A percentile compares a stretch with the other conserved stretches of the same genome.
Evolutionary conservation across 2,113 vertebrate species (phyloP).

Genomic region (Martes martes): DNA sequence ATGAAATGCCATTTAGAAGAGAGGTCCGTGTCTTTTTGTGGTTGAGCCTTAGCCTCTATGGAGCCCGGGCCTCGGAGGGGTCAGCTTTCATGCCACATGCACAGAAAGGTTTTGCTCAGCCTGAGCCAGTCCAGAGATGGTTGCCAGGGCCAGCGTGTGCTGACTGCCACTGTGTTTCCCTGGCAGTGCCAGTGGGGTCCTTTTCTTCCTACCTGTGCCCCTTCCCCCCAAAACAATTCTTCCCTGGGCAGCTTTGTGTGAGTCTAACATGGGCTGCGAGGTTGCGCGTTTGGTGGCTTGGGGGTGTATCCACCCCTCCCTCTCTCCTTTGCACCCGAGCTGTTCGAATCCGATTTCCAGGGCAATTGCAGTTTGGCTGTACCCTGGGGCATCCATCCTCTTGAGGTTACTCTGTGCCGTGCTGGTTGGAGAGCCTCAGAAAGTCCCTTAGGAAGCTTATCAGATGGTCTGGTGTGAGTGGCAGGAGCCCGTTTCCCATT

Average conservation of each 20-base stretch:
- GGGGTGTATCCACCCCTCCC: background rate
- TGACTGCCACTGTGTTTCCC: background rate
- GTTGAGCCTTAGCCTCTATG: background rate
- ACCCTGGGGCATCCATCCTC: background rate
- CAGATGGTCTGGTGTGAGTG: slow-evolving; percentile 7
- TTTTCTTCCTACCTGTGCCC: background rate
- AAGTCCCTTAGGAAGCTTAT: slow-evolving; percentile 8
- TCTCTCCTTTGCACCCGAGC: background rate
- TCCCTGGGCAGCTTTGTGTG: background rate
- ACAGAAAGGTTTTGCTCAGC: background rate
- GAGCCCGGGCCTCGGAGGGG: background rate
- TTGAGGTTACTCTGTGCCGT: background rate
- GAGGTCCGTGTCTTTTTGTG: slow-evolving; percentile 6
- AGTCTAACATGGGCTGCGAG: background rate
- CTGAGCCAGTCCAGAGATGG: background rate
- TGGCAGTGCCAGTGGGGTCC: background rate
- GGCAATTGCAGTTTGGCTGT: background rate
- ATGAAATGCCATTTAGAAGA: slow-evolving; percentile 42
- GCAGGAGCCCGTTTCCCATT: background rate
- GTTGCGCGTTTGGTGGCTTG: background rate
- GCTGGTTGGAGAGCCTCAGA: background rate
- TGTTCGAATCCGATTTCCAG: background rate
- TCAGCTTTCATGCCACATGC: background rate
- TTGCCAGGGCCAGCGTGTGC: background rate
- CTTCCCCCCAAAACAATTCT: background rate